Percentiles rank a stretch among this genome's conserved stretches.
These are phyloP conservation scores for Brachionus sp. DNA, from an alignment of 1,140 invertebrate species.

Conservation along the genomic window DNA sequence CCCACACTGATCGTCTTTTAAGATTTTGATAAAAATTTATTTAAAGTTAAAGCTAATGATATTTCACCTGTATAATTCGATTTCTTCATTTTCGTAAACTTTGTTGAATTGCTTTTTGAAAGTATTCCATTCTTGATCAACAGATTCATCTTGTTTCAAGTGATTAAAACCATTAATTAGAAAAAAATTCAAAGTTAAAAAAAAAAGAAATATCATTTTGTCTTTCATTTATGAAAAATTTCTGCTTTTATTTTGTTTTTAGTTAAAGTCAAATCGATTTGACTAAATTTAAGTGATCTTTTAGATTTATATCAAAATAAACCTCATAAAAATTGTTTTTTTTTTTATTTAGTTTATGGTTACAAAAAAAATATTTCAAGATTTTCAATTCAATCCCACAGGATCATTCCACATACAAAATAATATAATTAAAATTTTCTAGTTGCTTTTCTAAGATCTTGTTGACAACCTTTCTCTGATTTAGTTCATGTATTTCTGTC, in stretches of 20 bases:
- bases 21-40: background rate
- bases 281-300: background rate
- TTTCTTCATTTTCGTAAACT: background rate
- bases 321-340: background rate
- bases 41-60: background rate
- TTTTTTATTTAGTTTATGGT: background rate
- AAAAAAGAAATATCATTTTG: background rate
- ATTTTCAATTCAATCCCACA: too few species aligned
- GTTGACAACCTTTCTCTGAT: too few species aligned
- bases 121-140: background rate
- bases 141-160: background rate
- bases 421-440: too few species aligned
- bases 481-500: too few species aligned
- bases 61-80: background rate
- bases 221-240: background rate
- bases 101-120: background rate
- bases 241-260: background rate
- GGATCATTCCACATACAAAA: background rate
- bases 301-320: background rate
- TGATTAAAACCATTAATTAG: background rate
- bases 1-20: background rate
- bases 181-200: background rate
- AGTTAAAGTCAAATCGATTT: background rate
- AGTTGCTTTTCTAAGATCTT: too few species aligned
- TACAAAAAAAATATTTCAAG: too few species aligned